Conservation (phyloP, 2,797 vertebrate species). For the Sandelia bainsii region DNA sequence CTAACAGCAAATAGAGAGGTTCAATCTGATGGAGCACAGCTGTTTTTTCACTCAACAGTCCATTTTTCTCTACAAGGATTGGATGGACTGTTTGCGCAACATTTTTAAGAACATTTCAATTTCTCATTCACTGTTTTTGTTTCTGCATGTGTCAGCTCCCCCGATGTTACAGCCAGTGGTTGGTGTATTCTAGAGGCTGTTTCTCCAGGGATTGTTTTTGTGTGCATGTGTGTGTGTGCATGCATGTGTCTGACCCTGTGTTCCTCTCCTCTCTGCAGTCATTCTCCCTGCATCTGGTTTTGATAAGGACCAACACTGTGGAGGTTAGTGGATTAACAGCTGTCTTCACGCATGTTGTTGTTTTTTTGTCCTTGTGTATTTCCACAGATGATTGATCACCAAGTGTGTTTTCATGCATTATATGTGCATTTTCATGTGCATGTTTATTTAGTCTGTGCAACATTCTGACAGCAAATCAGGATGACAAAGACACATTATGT, state of each 20-base stretch:
- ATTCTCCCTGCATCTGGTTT: constrained; percentile 97
- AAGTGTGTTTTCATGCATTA: constrained; percentile 56
- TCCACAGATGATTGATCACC: constrained; percentile 44
- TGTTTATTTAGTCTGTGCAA: constrained; percentile 3
- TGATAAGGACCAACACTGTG: constrained; percentile 92
- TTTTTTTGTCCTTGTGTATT: constrained; percentile 26
- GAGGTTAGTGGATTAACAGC: constrained; percentile 89
- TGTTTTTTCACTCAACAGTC: constrained; percentile 25
- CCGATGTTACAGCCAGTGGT: constrained; percentile 40
- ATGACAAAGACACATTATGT: not conserved
- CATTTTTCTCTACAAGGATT: constrained; percentile 25
- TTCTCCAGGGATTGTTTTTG: constrained; percentile 31
- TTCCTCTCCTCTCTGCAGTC: constrained; percentile 86
- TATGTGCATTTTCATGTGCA: constrained; percentile 44
- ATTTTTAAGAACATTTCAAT: constrained; percentile 50
- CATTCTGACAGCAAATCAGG: not conserved
- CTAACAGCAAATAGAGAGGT: constrained; percentile 1
- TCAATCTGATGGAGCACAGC: constrained; percentile 8
- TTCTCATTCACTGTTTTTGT: constrained; percentile 55
- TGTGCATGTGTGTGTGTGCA: constrained; percentile 30
- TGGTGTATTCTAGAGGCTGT: constrained; percentile 38
- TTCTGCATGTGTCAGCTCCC: constrained; percentile 59
- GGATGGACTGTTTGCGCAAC: constrained; percentile 1
- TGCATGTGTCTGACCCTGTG: constrained; percentile 69
- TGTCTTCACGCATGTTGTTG: constrained; percentile 45